Percentiles rank a stretch among this genome's conserved stretches.
Conservation (phyloP, 2,888 invertebrate genomes). For the Amphipyra berbera region DNA sequence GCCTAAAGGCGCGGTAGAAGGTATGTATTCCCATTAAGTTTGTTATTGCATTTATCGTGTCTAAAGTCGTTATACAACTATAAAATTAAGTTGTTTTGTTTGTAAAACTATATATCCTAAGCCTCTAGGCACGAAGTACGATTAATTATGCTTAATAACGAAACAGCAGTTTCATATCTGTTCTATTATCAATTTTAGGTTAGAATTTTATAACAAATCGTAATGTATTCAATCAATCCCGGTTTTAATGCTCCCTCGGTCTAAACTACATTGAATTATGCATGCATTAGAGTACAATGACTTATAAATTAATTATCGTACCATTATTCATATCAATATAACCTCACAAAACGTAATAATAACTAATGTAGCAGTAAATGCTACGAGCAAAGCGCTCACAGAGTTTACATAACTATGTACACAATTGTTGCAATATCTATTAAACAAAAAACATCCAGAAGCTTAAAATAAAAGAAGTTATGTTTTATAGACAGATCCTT, state of each 20-base stretch:
- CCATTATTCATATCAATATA: too few species aligned
- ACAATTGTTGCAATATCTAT: too few species aligned
- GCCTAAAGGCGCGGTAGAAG: conserved; percentile 64
- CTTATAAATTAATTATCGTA: too few species aligned
- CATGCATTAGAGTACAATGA: too few species aligned
- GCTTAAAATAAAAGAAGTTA: too few species aligned
- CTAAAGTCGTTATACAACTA: neutral
- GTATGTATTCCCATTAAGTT: conserved; percentile 57
- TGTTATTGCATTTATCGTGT: neutral
- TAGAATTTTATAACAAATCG: conserved; percentile 20
- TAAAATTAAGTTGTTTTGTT: neutral
- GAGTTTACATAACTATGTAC: too few species aligned
- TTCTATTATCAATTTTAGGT: conserved; percentile 24
- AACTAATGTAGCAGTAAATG: too few species aligned
- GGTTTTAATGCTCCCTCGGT: neutral
- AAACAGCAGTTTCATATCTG: neutral
- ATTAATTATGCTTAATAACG: neutral
- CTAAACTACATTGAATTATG: neutral
- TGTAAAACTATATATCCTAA: neutral
- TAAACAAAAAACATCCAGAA: too few species aligned
- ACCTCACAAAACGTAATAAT: too few species aligned
- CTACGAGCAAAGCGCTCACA: too few species aligned
- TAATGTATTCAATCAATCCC: neutral
- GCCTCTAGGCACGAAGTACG: neutral
- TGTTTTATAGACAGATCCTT: too few species aligned